A percentile compares a stretch with the other conserved stretches of the same genome.
Conservation (phyloP, 1,140 invertebrate species). For the Ips nitidus region DNA sequence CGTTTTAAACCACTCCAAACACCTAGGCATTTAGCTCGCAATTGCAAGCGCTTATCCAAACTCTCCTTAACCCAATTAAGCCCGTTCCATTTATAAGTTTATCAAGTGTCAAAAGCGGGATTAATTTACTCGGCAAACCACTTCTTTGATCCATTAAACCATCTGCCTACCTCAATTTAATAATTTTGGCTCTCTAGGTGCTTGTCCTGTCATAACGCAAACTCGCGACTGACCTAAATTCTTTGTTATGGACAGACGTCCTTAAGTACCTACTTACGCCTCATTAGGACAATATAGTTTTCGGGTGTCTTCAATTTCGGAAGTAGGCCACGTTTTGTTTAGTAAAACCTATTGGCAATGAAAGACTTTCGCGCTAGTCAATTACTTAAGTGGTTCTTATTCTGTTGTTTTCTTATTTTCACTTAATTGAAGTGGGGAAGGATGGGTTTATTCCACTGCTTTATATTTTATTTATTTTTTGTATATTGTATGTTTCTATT, state of each 20-base stretch:
- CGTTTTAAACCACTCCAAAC: no score
- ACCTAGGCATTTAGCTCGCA: no score
- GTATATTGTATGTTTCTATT: no score
- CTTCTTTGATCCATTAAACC: constrained; percentile 4
- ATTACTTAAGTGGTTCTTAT: no score
- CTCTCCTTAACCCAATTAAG: neutral
- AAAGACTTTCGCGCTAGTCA: neutral
- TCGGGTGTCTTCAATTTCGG: constrained; percentile 11
- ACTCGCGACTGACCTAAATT: constrained; percentile 14
- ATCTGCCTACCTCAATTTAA: constrained; percentile 3
- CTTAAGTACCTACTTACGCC: constrained; percentile 9
- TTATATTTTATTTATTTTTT: no score
- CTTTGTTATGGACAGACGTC: constrained; percentile 11
- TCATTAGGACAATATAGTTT: constrained; percentile 18
- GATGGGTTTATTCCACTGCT: no score
- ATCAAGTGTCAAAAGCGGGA: constrained; percentile 2
- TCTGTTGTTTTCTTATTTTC: no score
- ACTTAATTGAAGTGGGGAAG: no score
- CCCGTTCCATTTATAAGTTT: neutral
- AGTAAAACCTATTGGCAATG: neutral
- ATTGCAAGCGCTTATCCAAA: neutral
- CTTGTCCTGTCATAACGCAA: neutral
- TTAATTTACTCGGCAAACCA: neutral
- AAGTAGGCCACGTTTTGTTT: constrained; percentile 6
- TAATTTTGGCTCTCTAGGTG: constrained; percentile 7